These are phyloP conservation scores for Rhipidura dahli DNA, from an alignment of 2,113 vertebrate genomes.

Conservation along the genomic window DNA sequence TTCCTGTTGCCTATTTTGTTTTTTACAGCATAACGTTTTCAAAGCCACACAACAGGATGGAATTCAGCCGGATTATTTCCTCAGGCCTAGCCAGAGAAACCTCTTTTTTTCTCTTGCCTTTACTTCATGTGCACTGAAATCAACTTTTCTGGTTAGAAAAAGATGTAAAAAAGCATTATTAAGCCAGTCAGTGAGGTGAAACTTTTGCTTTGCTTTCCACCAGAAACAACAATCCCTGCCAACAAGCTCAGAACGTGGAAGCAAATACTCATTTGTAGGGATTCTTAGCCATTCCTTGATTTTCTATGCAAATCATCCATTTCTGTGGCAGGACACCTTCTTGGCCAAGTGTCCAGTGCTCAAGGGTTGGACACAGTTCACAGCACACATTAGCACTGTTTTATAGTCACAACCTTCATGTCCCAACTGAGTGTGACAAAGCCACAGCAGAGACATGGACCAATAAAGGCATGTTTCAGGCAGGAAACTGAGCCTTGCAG, in stretches of 20 bases:
- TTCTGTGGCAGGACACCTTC: neutral
- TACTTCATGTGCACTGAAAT: neutral
- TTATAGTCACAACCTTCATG: fast-evolving
- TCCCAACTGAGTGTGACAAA: neutral
- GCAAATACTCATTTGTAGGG: neutral
- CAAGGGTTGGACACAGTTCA: neutral
- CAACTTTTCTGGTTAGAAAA: neutral
- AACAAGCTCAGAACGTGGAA: neutral
- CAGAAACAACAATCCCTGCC: neutral
- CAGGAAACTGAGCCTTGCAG: neutral
- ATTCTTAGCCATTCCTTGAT: neutral
- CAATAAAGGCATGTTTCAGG: neutral
- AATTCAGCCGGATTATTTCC: neutral
- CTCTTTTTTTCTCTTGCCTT: neutral
- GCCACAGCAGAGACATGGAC: fast-evolving
- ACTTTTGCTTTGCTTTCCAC: neutral
- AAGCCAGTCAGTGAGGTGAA: neutral
- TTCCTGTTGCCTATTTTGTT: neutral
- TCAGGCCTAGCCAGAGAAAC: neutral
- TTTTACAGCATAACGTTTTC: neutral
- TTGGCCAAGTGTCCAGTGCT: neutral
- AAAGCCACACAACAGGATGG: neutral
- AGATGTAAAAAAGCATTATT: neutral
- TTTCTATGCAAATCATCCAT: neutral
- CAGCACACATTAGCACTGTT: neutral